phyloP scores from a whole-genome alignment of 1,140 invertebrate genomes.

The roundworm (Caenorhabditis elegans) region WBcel235 BX284605.5:10653501-10654000 shows the following conservation, averaged over 20 bases:
- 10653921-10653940: neutral
- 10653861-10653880: neutral
- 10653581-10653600: neutral
- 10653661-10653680: slow-evolving; percentile 13
- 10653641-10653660: neutral
- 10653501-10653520: neutral
- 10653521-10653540: neutral
- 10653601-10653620: neutral
- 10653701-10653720: neutral
- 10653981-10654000: neutral
- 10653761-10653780: neutral
- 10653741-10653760: slow-evolving; percentile 5
- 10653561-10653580: neutral
- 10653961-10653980: neutral
- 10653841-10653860: neutral
- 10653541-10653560: neutral
- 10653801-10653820: neutral
- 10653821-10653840: neutral
- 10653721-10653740: neutral
- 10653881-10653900: neutral
- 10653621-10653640: neutral
- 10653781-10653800: neutral
- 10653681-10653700: neutral
- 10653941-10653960: neutral
- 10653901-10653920: neutral